A percentile compares a stretch with the other conserved stretches of the same genome.
phyloP scores from a whole-genome alignment of 2,888 invertebrate species.

The Psylliodes chrysocephalus region DNA sequence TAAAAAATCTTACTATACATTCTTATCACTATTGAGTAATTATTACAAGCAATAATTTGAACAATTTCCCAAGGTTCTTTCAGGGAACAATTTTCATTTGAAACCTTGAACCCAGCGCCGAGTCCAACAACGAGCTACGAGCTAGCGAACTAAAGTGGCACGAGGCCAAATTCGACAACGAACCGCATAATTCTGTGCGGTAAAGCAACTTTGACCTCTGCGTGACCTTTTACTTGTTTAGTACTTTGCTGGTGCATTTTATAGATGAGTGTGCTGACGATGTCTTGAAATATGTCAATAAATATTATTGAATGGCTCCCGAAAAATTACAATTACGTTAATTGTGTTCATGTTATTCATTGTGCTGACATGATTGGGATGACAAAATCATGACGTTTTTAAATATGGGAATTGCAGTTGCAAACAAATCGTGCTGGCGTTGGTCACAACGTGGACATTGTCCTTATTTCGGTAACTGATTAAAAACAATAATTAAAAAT shows the following conservation, averaged over 20 bases:
- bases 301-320: conserved; percentile 1
- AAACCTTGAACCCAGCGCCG: conserved; percentile 52
- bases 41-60: conserved; percentile 4
- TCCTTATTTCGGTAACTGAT: too few species aligned
- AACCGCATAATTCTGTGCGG: conserved; percentile 40
- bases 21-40: background rate
- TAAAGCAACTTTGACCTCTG: conserved; percentile 50
- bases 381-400: too few species aligned
- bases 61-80: conserved; percentile 39
- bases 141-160: conserved; percentile 52
- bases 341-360: background rate
- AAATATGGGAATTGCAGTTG: too few species aligned
- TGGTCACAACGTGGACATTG: too few species aligned
- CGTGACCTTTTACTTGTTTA: conserved; percentile 48
- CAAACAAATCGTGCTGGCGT: too few species aligned
- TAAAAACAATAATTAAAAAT: too few species aligned
- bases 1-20: background rate
- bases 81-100: conserved; percentile 43
- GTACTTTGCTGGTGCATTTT: conserved; percentile 15
- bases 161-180: conserved; percentile 50
- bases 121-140: conserved; percentile 29
- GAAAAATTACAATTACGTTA: background rate
- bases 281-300: conserved; percentile 1
- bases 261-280: conserved; percentile 1
- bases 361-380: background rate